Conservation (phyloP, 2,888 invertebrate genomes). For the Melieria omissa region DNA sequence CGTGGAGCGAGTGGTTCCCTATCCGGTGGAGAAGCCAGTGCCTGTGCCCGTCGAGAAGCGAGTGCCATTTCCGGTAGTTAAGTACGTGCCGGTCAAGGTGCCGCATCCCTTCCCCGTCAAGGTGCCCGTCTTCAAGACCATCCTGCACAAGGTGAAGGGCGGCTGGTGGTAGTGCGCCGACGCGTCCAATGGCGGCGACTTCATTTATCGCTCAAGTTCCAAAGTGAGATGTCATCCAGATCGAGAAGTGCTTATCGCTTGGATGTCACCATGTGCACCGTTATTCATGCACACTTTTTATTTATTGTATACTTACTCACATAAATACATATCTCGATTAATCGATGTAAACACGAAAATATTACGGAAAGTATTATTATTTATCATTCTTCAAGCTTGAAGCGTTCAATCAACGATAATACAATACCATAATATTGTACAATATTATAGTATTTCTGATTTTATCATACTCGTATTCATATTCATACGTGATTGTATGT, state of each 20-base stretch:
- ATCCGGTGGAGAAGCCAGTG: conserved; percentile 77
- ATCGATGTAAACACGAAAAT: no score
- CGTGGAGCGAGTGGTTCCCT: conserved; percentile 74
- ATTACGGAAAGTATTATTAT: no score
- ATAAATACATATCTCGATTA: not conserved
- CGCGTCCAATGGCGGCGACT: no score
- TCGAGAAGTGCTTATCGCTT: no score
- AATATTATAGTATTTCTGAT: no score
- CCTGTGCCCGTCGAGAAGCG: conserved; percentile 83
- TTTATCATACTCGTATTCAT: no score
- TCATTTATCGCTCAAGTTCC: no score
- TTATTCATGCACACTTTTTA: not conserved
- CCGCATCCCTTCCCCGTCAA: conserved; percentile 84
- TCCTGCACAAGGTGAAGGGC: conserved; percentile 69
- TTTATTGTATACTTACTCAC: not conserved
- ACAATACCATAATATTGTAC: no score
- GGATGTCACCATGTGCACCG: not conserved
- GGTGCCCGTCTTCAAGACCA: conserved; percentile 76
- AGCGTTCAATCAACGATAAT: no score
- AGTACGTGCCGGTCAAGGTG: conserved; percentile 80
- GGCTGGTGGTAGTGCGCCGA: conserved; percentile 56
- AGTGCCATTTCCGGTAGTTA: conserved; percentile 77
- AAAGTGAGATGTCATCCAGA: no score
- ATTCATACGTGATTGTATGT: no score
- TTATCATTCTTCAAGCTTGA: no score